Evolutionary conservation across 2,888 invertebrate genomes (phyloP), one percentile per base, ranked within the genome.

Genomic region (Calameuta pallipes): DNA sequence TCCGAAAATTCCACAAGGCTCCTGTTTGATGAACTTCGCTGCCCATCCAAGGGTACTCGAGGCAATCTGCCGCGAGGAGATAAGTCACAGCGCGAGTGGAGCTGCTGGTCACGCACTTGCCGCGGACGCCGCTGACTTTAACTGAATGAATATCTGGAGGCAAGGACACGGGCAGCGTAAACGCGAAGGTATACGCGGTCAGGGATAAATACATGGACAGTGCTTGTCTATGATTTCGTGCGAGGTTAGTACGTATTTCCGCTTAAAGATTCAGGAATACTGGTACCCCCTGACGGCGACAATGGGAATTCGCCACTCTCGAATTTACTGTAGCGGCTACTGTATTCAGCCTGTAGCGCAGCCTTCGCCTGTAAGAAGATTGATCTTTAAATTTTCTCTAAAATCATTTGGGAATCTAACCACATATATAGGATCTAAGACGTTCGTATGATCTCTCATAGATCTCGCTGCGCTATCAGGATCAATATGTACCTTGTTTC

Each of bases 401-500:
- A 41, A 41, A 23, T 41, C 23, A 56, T 56, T 23, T 56, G 56
- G 23, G 23, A 23, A 56, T 2, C 9, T 9, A 41, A 15, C 41
- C 41, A 41, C 15, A 2, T 41, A 6, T 15, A 15, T 15, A 1
- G 56, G 9, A 23, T 23, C 56, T 23, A 2, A 23, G 2, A 23
- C 41, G 56, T 56, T 56, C 6, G 15, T 2, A 23, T 6, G 4
- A 15, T 15, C 1, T 56, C 56, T 56, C 23, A 9, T 56, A 56
- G 23, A 56, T 56, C 23, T 23, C 9, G 9, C 56, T 56, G 2
- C 2, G 56, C 56, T 23, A 6, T 6, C 6, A 56, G 23, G 41
- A 23, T 56, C 56, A 23, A 56, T 9, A 23, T 23, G 56, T 89
- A 95, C 95, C 93, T 94, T 95, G 37, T 92, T 89, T 89, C 94